Evolutionary conservation across 2,888 invertebrate species (phyloP), one percentile per base, ranked within the genome.

Genomic region (Liopterus haemorrhoidalis): DNA sequence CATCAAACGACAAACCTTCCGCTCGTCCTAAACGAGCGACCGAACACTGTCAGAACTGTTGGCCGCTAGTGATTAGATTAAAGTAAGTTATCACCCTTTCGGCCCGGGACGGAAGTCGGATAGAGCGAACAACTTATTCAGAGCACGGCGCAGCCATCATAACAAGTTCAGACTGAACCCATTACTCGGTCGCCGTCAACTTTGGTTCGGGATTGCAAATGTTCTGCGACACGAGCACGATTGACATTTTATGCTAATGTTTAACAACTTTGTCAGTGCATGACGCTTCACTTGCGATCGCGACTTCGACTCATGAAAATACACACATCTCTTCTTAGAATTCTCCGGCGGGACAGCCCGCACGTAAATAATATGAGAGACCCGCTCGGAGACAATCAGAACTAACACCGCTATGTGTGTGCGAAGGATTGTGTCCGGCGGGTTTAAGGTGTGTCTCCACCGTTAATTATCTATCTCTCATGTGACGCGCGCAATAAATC

Each of bases 141-240:
- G 51, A 52, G 53, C 57, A 58, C 57, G 57, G 54, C 55, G 54
- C 56, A 53, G 24, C 36, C 56, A 55, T 61, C 59, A 61, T 59
- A 61, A 60, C 59, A 60, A 60, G 58, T 60, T 59, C 55, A 56
- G 61, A 58, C 60, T 59, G 59, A 59, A 59, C 54, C 62, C 58
- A 62, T 61, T 61, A 61, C 54, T 55, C 56, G 58, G 60, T 58
- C 59, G 59, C 55, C 60, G 59, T 60, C 60, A 58, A 58, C 51
- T 59, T 60, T 58, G 49, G 54, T 55, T 49, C 50, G 54, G 36
- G 53, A 57, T 57, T 57, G 55, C 55, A 50, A 55, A 57, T 56
- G 56, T 55, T 54, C 57, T 52, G 53, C 53, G 53, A 57, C 54
- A 52, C 54, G 54, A 36, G n/a, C 50, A 51, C 57, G 58, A 61